These are phyloP conservation scores for Siniperca chuatsi DNA, from an alignment of 2,113 vertebrate species.

Conservation along the genomic window DNA sequence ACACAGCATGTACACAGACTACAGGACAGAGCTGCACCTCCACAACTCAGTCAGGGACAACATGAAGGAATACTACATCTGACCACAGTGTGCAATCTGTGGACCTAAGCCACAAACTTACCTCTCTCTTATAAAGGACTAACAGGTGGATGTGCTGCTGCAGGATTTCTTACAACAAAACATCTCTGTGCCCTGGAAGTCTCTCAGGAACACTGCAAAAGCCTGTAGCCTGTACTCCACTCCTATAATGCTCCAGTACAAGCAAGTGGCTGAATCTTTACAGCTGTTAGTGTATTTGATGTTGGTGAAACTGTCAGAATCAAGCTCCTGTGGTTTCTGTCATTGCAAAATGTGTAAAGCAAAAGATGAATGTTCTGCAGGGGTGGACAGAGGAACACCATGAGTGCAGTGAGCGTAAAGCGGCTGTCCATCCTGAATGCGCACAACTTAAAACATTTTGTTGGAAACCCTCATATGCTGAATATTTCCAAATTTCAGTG, in stretches of 20 bases:
- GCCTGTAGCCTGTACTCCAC: constrained; percentile 35
- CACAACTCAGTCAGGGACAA: constrained; percentile 92
- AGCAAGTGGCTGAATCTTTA: constrained; percentile 51
- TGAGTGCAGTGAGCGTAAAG: background rate
- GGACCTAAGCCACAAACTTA: constrained; percentile 48
- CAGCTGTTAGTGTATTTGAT: constrained; percentile 66
- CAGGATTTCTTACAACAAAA: constrained; percentile 33
- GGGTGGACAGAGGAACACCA: background rate
- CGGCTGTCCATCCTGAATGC: constrained; percentile 44
- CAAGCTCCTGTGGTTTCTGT: constrained; percentile 71
- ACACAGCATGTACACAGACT: constrained; percentile 89
- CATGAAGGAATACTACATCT: constrained; percentile 98
- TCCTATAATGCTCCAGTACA: constrained; percentile 35
- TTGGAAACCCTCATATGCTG: constrained; percentile 34
- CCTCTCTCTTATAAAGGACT: constrained; percentile 56
- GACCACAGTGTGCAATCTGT: constrained; percentile 62
- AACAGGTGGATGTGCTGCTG: constrained; percentile 37
- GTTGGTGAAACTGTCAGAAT: constrained; percentile 69
- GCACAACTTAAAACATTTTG: constrained; percentile 45
- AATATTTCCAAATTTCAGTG: constrained; percentile 38
- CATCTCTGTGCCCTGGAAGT: constrained; percentile 38
- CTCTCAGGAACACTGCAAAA: constrained; percentile 41
- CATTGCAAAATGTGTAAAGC: constrained; percentile 58
- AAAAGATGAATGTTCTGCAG: constrained; percentile 33
- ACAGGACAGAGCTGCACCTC: constrained; percentile 93